Conservation (phyloP, 2,113 vertebrate species). For the Chrysochloris asiatica region DNA sequence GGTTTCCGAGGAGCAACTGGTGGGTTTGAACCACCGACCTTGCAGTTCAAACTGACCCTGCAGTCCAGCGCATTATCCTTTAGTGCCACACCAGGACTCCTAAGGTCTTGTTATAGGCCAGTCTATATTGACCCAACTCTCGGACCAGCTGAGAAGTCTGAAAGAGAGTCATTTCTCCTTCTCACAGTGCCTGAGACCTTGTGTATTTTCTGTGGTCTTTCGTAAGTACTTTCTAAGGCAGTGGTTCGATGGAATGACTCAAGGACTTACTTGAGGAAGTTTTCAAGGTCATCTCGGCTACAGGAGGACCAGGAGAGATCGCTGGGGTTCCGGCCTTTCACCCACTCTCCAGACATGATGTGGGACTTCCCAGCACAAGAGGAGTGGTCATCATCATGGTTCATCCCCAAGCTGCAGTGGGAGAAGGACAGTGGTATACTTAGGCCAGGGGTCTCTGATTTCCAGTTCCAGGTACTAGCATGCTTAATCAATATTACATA, state of each 20-base stretch:
- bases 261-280: slow-evolving; percentile 93
- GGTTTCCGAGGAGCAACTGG: too few species aligned
- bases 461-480: not conserved
- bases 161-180: fast-evolving
- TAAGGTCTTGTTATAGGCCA: not conserved
- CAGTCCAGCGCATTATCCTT: too few species aligned
- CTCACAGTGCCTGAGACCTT: too few species aligned
- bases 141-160: not conserved
- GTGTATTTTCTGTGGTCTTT: too few species aligned
- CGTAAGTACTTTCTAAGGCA: not conserved
- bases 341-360: slow-evolving; percentile 99
- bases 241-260: not conserved
- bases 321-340: slow-evolving; percentile 97
- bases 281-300: slow-evolving; percentile 95
- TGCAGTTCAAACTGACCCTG: too few species aligned
- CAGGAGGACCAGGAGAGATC: slow-evolving; percentile 98
- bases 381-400: slow-evolving; percentile 94
- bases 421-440: slow-evolving; percentile 40
- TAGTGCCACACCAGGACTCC: too few species aligned
- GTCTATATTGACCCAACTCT: not conserved
- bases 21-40: too few species aligned
- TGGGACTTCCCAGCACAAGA: slow-evolving; percentile 93
- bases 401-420: slow-evolving; percentile 94
- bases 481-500: not conserved
- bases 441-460: not conserved